Percentiles rank a stretch among this genome's conserved stretches.
These are phyloP conservation scores for Ectemnius continuus DNA, from an alignment of 2,888 invertebrate species.

Conservation along the genomic window DNA sequence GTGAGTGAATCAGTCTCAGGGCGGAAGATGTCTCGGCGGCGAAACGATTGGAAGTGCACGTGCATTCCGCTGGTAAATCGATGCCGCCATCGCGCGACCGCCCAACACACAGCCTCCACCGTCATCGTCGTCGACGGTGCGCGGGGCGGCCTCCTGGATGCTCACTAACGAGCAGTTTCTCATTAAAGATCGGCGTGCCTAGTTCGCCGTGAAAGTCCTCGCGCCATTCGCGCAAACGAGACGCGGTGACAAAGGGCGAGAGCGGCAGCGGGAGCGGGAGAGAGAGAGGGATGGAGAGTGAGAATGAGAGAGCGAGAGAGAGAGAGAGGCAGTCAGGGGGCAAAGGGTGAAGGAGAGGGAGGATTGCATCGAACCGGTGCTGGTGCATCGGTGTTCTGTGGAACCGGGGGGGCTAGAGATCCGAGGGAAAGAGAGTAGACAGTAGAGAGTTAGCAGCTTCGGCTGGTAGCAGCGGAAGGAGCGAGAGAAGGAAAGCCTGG, in stretches of 20 bases:
- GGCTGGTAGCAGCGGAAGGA: not conserved
- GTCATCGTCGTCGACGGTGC: too few species aligned
- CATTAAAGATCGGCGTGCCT: constrained; percentile 35
- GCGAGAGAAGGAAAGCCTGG: constrained; percentile 13
- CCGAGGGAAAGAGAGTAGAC: constrained; percentile 18
- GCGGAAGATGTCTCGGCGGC: not conserved
- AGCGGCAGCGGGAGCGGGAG: too few species aligned
- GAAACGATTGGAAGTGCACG: constrained; percentile 21
- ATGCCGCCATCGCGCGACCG: constrained; percentile 16
- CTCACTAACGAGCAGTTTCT: constrained; percentile 44
- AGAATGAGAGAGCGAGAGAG: constrained; percentile 48
- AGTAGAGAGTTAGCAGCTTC: constrained; percentile 17
- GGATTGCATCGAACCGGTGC: constrained; percentile 12
- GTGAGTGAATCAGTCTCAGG: not conserved
- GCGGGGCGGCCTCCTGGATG: constrained; percentile 22
- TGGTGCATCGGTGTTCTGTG: not conserved
- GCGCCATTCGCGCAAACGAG: constrained; percentile 7
- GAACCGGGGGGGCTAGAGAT: constrained; percentile 10
- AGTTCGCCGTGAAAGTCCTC: constrained; percentile 28
- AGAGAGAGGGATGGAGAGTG: constrained; percentile 10
- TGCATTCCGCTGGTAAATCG: constrained; percentile 26
- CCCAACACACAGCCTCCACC: not conserved
- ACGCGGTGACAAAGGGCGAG: constrained; percentile 12
- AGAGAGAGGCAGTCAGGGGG: constrained; percentile 37
- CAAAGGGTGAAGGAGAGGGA: constrained; percentile 43